Base-by-base conservation (phyloP, 53 echinoderm and acorn worm genomes). In the Actinopyga echinites region DNA sequence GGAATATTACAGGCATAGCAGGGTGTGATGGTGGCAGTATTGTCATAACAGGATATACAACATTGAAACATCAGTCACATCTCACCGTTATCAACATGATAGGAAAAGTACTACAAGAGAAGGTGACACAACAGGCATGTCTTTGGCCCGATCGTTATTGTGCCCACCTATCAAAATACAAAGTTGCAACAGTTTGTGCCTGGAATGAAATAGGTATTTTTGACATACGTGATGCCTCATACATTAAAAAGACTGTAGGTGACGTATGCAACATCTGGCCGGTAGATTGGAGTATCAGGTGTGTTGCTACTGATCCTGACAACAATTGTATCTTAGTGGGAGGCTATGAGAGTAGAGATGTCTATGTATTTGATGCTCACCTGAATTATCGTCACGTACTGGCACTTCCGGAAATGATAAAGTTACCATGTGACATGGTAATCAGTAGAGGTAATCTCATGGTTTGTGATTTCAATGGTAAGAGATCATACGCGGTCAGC, bases 401-500 rank as follows among this genome's bases (percentile, higher is more conserved):
- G 32, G 21, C 30, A 28, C 55, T 75, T 13, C 75, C 75, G 17
- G 30, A 26, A 3, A 75, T 40, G 15, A 45, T 75, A 28, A 75
- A 75, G 17, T 44, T 28, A 29, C 75, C 75, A 2, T 75, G 26
- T 29, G 75, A 75, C 43, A 43, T 75, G 2, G 26, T 24, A 30
- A 9, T 52, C 49, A 23, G 49, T 24, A 45, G 54, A 8, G 75
- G 49, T 17, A 75, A 26, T 26, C 49, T 75, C 25, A 22, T 75
- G 8, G 75, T 75, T 22, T 75, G 75, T 26, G 75, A 75, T 30
- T 44, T n/a, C 10, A 45, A 44, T 52, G 75, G 75, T 49, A 28
- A 24, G 6, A 49, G 75, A 9, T 43, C 75, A 17, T 75, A 49
- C 28, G 75, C 75, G 10, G 23, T 75, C 8, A 75, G 9, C 53